Conservation (phyloP, 2,797 vertebrate genomes). For the Myotis vivesi region DNA sequence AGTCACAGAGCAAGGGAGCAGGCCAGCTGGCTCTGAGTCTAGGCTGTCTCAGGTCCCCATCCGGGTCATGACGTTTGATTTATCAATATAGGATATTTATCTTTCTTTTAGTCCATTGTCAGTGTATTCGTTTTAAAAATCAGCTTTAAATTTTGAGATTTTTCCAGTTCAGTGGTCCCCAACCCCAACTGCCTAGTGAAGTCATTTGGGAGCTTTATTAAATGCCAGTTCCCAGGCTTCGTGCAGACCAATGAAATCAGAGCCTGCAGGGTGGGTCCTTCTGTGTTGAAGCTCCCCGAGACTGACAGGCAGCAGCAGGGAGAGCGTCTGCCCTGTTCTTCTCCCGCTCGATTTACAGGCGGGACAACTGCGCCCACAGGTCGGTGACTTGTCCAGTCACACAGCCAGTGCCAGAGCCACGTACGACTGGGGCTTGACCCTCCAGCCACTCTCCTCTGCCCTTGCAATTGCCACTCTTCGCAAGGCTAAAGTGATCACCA, state of each 20-base stretch:
- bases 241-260: not conserved
- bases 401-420: not conserved
- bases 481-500: not conserved
- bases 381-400: not conserved
- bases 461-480: not conserved
- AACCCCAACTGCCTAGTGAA: not conserved
- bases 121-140: no score
- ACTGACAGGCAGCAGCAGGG: no score
- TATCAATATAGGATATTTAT: no score
- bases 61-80: not conserved
- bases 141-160: not conserved
- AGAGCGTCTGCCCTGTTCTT: rapidly evolving
- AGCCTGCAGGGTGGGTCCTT: rapidly evolving
- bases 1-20: not conserved
- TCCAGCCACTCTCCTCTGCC: rapidly evolving
- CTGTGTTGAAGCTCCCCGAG: rapidly evolving
- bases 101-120: no score
- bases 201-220: not conserved
- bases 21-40: not conserved
- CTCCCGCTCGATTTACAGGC: not conserved
- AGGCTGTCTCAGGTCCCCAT: rapidly evolving
- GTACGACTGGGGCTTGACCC: not conserved
- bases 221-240: not conserved
- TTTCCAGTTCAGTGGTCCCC: not conserved
- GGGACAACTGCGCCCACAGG: not conserved